A percentile compares a stretch with the other conserved stretches of the same genome.
These are phyloP conservation scores for Pilophorus perplexus DNA, from an alignment of 2,888 invertebrate genomes.

Conservation along the genomic window DNA sequence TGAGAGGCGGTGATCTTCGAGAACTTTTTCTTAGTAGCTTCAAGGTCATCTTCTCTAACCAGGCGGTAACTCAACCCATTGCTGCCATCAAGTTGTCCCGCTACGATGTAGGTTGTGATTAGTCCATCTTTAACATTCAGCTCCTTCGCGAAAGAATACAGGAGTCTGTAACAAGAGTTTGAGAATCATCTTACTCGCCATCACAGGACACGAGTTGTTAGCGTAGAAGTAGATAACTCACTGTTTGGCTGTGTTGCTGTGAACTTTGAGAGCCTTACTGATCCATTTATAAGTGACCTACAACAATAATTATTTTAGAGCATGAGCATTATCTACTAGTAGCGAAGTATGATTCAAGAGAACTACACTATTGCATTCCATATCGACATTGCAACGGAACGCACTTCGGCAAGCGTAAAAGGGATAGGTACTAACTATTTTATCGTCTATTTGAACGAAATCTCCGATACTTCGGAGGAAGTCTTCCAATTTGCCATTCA, in stretches of 20 bases:
- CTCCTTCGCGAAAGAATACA: conserved; percentile 52
- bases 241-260: conserved; percentile 55
- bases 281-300: conserved; percentile 56
- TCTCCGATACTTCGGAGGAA: conserved; percentile 41
- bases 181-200: neutral
- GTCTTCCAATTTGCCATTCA: conserved; percentile 30
- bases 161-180: conserved; percentile 47
- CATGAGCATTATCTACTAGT: too few species aligned
- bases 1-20: conserved; percentile 53
- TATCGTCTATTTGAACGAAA: conserved; percentile 42
- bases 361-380: too few species aligned
- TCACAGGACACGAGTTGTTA: neutral
- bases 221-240: conserved; percentile 46
- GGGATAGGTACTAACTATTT: conserved; percentile 38
- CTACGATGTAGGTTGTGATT: conserved; percentile 52
- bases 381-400: too few species aligned
- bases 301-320: too few species aligned
- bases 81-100: conserved; percentile 50
- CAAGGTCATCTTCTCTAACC: conserved; percentile 52
- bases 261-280: conserved; percentile 54
- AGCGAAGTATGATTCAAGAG: too few species aligned
- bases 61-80: conserved; percentile 52
- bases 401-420: too few species aligned
- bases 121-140: conserved; percentile 49
- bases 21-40: conserved; percentile 51